Conservation (phyloP, 2,113 vertebrate genomes). For the Oncorhynchus gorbuscha region DNA sequence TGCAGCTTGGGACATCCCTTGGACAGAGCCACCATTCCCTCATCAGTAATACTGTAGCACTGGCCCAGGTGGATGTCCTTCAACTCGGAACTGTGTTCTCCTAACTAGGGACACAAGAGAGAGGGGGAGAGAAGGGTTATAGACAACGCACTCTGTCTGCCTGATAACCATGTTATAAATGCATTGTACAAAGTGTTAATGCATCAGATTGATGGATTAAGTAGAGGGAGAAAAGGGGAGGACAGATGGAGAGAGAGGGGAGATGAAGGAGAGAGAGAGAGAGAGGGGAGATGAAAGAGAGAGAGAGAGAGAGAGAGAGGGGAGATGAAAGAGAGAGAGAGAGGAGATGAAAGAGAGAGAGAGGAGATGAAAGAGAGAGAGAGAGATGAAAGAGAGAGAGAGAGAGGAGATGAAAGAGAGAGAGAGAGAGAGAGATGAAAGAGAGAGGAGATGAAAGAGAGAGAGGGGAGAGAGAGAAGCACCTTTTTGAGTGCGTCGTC, state of each 20-base stretch:
- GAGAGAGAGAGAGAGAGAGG: not conserved
- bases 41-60: conserved; percentile 95
- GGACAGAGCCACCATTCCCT: conserved; percentile 93
- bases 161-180: not conserved
- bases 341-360: not conserved
- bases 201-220: too few species aligned
- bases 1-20: conserved; percentile 91
- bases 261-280: too few species aligned
- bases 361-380: too few species aligned
- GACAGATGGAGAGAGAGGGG: too few species aligned
- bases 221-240: not conserved
- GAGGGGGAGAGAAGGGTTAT: not conserved
- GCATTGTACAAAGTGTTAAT: not conserved
- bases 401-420: too few species aligned
- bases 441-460: not conserved
- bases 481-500: conserved; percentile 91
- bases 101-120: conserved; percentile 74
- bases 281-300: not conserved
- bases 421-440: too few species aligned
- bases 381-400: too few species aligned
- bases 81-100: conserved; percentile 89
- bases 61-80: conserved; percentile 97
- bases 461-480: not conserved
- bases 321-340: not conserved
- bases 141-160: too few species aligned